A percentile compares a stretch with the other conserved stretches of the same genome.
Evolutionary conservation across 37 sponge, comb jelly and placozoan genomes (phyloP).

Genomic region (Diacarnus erythraeanus): DNA sequence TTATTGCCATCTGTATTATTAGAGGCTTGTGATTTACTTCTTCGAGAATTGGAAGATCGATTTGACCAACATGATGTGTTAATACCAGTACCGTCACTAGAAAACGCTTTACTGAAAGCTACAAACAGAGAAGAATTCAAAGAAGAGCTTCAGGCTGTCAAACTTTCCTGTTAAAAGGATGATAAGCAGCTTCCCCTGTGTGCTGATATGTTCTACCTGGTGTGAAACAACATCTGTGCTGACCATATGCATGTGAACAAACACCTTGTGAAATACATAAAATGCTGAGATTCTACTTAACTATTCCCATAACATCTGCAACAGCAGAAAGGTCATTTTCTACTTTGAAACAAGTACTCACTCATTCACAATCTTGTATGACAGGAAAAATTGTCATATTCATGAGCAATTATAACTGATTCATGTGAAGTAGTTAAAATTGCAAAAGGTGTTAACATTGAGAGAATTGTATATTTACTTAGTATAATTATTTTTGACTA

Average conservation of each 20-base stretch:
- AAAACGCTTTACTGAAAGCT: conserved; percentile 34
- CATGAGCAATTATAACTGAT: conserved; percentile 61
- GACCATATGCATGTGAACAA: conserved; percentile 10
- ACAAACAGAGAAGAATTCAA: conserved; percentile 36
- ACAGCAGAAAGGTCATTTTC: too few species aligned
- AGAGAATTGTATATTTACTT: too few species aligned
- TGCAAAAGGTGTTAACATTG: too few species aligned
- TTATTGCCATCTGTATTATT: too few species aligned
- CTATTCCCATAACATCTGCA: conserved; percentile 66
- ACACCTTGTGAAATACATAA: background rate
- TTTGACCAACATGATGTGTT: conserved; percentile 28
- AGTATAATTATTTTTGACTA: too few species aligned
- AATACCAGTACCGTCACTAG: conserved; percentile 2
- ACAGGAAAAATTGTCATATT: conserved; percentile 57
- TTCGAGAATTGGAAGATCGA: conserved; percentile 3
- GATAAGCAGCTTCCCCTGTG: conserved; percentile 25
- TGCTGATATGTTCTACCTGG: conserved; percentile 12
- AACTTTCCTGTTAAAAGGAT: conserved; percentile 46
- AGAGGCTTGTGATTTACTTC: conserved; percentile 26
- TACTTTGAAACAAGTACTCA: conserved; percentile 49
- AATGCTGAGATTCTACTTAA: conserved; percentile 30
- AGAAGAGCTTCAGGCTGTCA: conserved; percentile 13
- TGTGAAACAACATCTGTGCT: background rate
- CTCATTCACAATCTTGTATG: conserved; percentile 55
- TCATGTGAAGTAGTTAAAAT: too few species aligned